These are phyloP conservation scores for Gallinago media DNA, from an alignment of 2,113 vertebrate genomes.

Conservation along the genomic window DNA sequence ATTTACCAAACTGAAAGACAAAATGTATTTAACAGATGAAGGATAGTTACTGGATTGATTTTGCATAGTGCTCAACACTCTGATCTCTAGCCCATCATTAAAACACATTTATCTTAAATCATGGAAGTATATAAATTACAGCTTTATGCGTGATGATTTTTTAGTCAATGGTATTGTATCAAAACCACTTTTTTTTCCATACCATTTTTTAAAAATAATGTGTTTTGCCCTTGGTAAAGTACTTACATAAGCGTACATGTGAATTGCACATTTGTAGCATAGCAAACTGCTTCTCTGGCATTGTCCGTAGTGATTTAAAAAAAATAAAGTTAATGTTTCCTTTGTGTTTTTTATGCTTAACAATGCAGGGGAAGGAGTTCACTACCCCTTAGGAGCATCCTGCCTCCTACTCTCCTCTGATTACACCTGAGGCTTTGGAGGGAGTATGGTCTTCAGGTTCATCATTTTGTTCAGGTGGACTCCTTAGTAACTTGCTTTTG, in stretches of 20 bases:
- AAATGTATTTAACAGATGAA: not conserved
- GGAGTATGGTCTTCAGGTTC: not conserved
- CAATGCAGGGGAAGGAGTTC: not conserved
- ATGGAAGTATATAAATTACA: rapidly evolving
- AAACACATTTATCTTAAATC: not conserved
- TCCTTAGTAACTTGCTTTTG: not conserved
- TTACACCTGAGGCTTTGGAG: not conserved
- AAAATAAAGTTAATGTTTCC: no score
- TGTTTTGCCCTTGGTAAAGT: not conserved
- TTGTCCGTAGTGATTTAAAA: not conserved
- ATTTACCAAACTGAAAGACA: not conserved
- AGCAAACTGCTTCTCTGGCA: not conserved
- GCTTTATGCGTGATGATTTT: not conserved
- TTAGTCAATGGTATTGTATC: not conserved
- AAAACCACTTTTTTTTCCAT: not conserved
- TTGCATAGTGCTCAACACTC: not conserved
- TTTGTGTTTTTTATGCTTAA: not conserved
- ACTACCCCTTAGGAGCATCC: not conserved
- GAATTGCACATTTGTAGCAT: not conserved
- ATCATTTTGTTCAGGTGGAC: not conserved
- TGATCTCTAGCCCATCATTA: not conserved
- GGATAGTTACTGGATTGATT: not conserved
- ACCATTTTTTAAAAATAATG: rapidly evolving
- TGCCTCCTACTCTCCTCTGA: not conserved
- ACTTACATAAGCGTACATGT: rapidly evolving